These are phyloP conservation scores for Chionodraco myersi DNA, from an alignment of 2,113 vertebrate species.

Conservation along the genomic window DNA sequence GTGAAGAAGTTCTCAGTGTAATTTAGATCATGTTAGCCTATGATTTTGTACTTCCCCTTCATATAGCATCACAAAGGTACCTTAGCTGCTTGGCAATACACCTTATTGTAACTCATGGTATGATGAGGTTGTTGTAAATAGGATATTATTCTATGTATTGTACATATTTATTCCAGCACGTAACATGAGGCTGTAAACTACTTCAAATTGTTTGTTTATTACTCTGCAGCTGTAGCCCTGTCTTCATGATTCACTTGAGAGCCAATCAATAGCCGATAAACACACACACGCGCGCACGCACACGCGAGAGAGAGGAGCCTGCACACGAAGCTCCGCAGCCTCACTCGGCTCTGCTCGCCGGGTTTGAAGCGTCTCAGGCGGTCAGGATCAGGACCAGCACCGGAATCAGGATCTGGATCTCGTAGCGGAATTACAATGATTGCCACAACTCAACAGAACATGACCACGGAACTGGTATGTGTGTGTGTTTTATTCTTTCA, in stretches of 20 bases:
- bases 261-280: slow-evolving; percentile 54
- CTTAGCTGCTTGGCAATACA: no score
- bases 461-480: slow-evolving; percentile 85
- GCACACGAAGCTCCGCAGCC: slow-evolving; percentile 67
- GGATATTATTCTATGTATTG: not conserved
- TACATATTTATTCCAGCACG: no score
- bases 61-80: no score
- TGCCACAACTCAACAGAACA: slow-evolving; percentile 87
- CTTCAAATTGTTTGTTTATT: not conserved
- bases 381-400: not conserved
- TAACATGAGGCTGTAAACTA: no score
- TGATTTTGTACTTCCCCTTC: no score
- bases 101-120: no score
- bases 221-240: not conserved
- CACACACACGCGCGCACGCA: no score
- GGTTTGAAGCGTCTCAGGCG: slow-evolving; percentile 39
- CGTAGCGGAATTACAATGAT: slow-evolving; percentile 81
- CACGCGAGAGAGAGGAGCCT: slow-evolving; percentile 61
- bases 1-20: no score
- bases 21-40: no score
- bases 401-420: not conserved
- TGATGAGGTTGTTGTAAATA: not conserved
- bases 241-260: not conserved
- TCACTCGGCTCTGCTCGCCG: slow-evolving; percentile 46
- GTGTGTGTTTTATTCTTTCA: slow-evolving; percentile 36